Conservation (phyloP, 2,888 invertebrate genomes). For the Pheosia tremula region DNA sequence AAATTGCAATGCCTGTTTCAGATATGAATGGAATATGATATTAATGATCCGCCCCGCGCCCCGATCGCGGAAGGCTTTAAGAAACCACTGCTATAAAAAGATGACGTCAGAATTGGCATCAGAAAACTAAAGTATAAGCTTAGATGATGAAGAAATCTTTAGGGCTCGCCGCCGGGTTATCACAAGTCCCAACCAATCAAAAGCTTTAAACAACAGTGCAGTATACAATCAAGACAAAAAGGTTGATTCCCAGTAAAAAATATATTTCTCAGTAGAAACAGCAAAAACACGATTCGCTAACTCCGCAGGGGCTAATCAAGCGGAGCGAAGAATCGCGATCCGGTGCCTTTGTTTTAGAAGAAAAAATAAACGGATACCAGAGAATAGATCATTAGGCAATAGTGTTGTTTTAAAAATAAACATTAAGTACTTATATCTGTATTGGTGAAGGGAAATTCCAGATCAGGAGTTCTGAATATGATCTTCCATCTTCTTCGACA, state of each 20-base stretch:
- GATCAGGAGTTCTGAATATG: neutral
- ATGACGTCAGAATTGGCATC: no score
- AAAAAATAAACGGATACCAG: neutral
- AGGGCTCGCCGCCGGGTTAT: neutral
- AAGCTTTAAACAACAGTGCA: neutral
- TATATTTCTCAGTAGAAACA: constrained; percentile 3
- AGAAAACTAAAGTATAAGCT: no score
- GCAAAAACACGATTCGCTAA: constrained; percentile 41
- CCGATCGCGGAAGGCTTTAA: no score
- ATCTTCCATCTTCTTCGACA: no score
- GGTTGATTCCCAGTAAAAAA: constrained; percentile 20
- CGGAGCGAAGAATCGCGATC: constrained; percentile 40
- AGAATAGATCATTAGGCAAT: neutral
- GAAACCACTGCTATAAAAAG: no score
- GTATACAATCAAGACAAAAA: constrained; percentile 40
- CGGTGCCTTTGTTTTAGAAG: constrained; percentile 52
- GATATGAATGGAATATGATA: no score
- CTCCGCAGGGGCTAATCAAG: constrained; percentile 57
- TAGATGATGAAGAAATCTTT: neutral
- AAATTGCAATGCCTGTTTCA: no score
- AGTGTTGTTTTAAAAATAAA: neutral
- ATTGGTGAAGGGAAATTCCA: neutral
- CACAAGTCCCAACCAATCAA: neutral
- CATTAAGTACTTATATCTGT: neutral
- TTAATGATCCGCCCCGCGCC: no score